A percentile compares a stretch with the other conserved stretches of the same genome.
Evolutionary conservation across 2,888 invertebrate genomes (phyloP).

Genomic region (Diploptera punctata): DNA sequence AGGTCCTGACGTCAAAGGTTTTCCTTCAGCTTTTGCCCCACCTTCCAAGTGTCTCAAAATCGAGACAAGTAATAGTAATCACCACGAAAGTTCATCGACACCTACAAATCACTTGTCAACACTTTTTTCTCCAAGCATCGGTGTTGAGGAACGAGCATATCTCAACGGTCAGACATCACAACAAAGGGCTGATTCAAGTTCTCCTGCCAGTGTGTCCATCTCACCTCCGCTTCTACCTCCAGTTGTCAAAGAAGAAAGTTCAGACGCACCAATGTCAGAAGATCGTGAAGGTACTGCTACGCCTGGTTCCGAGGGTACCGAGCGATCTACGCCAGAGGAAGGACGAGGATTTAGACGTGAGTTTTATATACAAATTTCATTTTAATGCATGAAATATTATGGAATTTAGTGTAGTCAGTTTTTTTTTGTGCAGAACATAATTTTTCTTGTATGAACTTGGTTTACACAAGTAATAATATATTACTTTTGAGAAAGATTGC

Average conservation of each 20-base stretch:
- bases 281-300: slow-evolving; percentile 58
- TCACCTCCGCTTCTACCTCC: slow-evolving; percentile 59
- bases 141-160: slow-evolving; percentile 54
- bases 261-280: slow-evolving; percentile 65
- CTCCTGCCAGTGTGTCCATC: slow-evolving; percentile 66
- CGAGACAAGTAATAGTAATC: slow-evolving; percentile 52
- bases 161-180: slow-evolving; percentile 39
- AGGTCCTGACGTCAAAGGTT: slow-evolving; percentile 58
- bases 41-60: slow-evolving; percentile 68
- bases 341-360: slow-evolving; percentile 57
- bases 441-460: too few species aligned
- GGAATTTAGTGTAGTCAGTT: too few species aligned
- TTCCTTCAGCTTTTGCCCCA: slow-evolving; percentile 69
- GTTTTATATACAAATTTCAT: too few species aligned
- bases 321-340: slow-evolving; percentile 59
- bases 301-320: slow-evolving; percentile 58
- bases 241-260: slow-evolving; percentile 60
- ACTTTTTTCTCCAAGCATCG: slow-evolving; percentile 52
- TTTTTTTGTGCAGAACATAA: too few species aligned
- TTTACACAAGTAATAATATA: too few species aligned
- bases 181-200: slow-evolving; percentile 59
- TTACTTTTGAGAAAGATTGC: too few species aligned
- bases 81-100: slow-evolving; percentile 35
- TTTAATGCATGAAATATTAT: too few species aligned
- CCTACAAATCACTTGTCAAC: slow-evolving; percentile 40